Percentiles rank a stretch among this genome's conserved stretches.
phyloP scores from a whole-genome alignment of 2,797 vertebrate genomes.

The Etheostoma nigrum region DNA sequence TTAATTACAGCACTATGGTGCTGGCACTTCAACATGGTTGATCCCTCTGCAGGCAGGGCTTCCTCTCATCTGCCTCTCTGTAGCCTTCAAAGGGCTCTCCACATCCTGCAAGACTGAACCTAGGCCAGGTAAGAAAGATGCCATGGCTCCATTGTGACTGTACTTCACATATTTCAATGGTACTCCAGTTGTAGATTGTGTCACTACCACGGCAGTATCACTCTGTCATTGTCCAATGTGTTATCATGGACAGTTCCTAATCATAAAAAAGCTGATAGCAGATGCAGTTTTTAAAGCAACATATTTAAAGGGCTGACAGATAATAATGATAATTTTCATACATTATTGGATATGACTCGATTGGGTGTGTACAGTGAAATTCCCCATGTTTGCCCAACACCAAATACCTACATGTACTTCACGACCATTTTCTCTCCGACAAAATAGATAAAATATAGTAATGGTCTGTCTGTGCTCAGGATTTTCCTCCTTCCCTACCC shows the following conservation, averaged over 20 bases:
- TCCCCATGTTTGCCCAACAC: background rate
- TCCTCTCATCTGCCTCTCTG: slow-evolving; percentile 85
- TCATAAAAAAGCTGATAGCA: slow-evolving; percentile 6
- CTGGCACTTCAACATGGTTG: slow-evolving; percentile 85
- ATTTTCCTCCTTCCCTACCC: slow-evolving; percentile 70
- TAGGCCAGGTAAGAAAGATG: slow-evolving; percentile 74
- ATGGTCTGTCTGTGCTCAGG: slow-evolving; percentile 65
- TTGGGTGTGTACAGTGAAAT: background rate
- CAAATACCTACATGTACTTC: slow-evolving; percentile 37
- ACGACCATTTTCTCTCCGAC: slow-evolving; percentile 46
- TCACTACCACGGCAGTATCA: slow-evolving; percentile 47
- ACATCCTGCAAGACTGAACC: slow-evolving; percentile 75
- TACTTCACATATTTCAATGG: slow-evolving; percentile 71
- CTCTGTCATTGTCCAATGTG: slow-evolving; percentile 28
- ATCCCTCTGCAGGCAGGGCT: slow-evolving; percentile 81
- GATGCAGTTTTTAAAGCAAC: slow-evolving; percentile 2
- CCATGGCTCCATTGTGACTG: slow-evolving; percentile 68
- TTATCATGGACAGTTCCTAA: slow-evolving; percentile 7
- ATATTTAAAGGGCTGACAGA: background rate
- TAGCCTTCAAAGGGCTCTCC: slow-evolving; percentile 88
- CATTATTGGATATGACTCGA: background rate
- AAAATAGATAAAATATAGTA: slow-evolving; percentile 71
- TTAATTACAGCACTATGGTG: slow-evolving; percentile 92
- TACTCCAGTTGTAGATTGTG: slow-evolving; percentile 58
- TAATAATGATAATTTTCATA: slow-evolving; percentile 2